Evolutionary conservation across 53 echinoderm and acorn worm genomes (phyloP).

Genomic region (Apostichopus leukothele): DNA sequence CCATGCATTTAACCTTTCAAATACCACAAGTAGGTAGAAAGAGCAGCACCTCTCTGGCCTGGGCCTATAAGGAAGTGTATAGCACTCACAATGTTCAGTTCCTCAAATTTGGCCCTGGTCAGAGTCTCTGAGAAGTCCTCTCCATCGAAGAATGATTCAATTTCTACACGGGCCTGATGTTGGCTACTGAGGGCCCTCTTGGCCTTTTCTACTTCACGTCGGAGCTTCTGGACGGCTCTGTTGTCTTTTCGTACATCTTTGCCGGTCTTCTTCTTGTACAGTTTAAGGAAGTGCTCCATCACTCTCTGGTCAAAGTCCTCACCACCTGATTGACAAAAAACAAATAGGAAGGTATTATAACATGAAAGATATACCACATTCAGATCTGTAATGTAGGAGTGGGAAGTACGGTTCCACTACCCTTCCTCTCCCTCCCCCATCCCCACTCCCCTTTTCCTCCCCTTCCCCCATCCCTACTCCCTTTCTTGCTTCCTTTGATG

Average conservation of each 20-base stretch:
- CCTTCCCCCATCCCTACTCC: not conserved
- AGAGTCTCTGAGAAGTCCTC: conserved; percentile 97
- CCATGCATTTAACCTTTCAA: too few relatives aligned
- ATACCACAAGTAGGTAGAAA: too few relatives aligned
- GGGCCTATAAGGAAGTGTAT: not conserved
- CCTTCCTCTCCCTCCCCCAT: too few relatives aligned
- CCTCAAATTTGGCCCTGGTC: conserved; percentile 95
- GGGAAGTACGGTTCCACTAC: too few relatives aligned
- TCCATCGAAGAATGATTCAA: conserved; percentile 97
- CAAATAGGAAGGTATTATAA: too few relatives aligned
- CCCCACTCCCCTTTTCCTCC: too few relatives aligned
- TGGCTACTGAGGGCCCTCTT: conserved; percentile 96
- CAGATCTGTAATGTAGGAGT: too few relatives aligned
- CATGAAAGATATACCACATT: too few relatives aligned
- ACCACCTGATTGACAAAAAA: conserved; percentile 63
- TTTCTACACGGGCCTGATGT: conserved; percentile 94
- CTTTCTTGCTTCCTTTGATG: too few relatives aligned
- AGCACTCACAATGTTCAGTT: conserved; percentile 84
- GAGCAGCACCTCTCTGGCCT: too few relatives aligned
- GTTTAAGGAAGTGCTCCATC: conserved; percentile 97
- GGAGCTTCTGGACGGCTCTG: conserved; percentile 97
- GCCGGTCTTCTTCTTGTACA: conserved; percentile 99
- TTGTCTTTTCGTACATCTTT: conserved; percentile 99
- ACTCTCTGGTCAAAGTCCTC: conserved; percentile 99
- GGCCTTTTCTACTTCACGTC: conserved; percentile 98